Percentiles rank a stretch among this genome's conserved stretches.
These are phyloP conservation scores for Sarcophaga rosellei DNA, from an alignment of 2,888 invertebrate species.

Conservation along the genomic window DNA sequence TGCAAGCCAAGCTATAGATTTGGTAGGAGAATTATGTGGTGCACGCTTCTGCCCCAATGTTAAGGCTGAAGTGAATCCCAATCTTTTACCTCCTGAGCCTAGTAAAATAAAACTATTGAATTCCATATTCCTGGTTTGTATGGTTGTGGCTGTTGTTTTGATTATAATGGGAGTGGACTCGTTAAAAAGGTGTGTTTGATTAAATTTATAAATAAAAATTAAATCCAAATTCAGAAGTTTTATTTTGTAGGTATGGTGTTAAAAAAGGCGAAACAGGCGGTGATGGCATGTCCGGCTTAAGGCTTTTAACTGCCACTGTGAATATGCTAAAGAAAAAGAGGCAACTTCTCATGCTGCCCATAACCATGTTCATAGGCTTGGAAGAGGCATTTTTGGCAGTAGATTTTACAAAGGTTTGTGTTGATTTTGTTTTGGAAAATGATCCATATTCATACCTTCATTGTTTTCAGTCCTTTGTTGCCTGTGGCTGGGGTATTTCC, in stretches of 20 bases:
- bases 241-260: slow-evolving; percentile 83
- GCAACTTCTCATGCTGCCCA: slow-evolving; percentile 92
- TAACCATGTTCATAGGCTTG: slow-evolving; percentile 96
- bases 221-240: neutral
- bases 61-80: slow-evolving; percentile 83
- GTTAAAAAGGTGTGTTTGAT: slow-evolving; percentile 84
- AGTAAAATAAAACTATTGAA: slow-evolving; percentile 89
- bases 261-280: slow-evolving; percentile 82
- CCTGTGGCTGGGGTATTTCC: slow-evolving; percentile 93
- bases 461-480: slow-evolving; percentile 87
- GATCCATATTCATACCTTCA: neutral
- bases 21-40: slow-evolving; percentile 86
- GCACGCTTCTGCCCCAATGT: slow-evolving; percentile 88
- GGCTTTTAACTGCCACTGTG: slow-evolving; percentile 88
- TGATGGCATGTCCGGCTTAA: slow-evolving; percentile 85
- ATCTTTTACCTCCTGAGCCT: slow-evolving; percentile 87
- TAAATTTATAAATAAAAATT: neutral
- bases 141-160: slow-evolving; percentile 88
- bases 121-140: slow-evolving; percentile 91
- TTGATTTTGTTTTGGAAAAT: neutral
- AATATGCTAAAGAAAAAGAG: slow-evolving; percentile 89
- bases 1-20: slow-evolving; percentile 58
- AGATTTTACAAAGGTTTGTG: slow-evolving; percentile 87
- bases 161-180: slow-evolving; percentile 92
- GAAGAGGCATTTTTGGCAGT: slow-evolving; percentile 96